Conservation (phyloP, 1,140 invertebrate species). For the Sycobia sp. region DNA sequence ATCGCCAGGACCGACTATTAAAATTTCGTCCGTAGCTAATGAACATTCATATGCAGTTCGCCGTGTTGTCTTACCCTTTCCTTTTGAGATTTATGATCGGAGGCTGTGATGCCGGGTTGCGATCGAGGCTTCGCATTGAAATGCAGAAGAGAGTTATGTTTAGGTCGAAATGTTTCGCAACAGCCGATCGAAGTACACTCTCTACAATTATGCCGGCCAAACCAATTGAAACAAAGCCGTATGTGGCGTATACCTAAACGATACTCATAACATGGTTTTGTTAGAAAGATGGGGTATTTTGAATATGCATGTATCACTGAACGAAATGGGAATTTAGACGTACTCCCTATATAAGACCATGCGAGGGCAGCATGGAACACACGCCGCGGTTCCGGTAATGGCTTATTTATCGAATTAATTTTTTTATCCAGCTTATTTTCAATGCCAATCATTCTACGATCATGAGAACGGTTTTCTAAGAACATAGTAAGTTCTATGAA, state of each 20-base stretch:
- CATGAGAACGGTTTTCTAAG: background rate
- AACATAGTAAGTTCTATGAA: background rate
- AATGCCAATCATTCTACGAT: background rate
- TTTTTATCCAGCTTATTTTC: background rate
- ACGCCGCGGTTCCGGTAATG: background rate
- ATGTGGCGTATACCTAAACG: too few relatives aligned
- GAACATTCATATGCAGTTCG: background rate
- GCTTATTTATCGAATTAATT: background rate
- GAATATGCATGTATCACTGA: background rate
- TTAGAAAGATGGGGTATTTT: background rate
- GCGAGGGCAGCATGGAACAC: background rate
- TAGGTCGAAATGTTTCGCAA: too few relatives aligned
- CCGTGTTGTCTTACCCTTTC: background rate
- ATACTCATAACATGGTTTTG: background rate
- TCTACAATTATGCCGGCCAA: too few relatives aligned
- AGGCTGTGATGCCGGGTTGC: background rate
- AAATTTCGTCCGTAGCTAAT: background rate
- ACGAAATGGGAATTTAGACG: too few relatives aligned
- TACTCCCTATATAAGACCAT: too few relatives aligned
- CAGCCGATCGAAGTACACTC: too few relatives aligned
- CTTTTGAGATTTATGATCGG: background rate
- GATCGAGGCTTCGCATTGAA: background rate
- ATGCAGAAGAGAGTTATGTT: background rate
- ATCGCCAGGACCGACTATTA: background rate
- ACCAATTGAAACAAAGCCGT: too few relatives aligned